These are phyloP conservation scores for Slavum lentiscoides DNA, from an alignment of 2,888 invertebrate genomes.

Conservation along the genomic window DNA sequence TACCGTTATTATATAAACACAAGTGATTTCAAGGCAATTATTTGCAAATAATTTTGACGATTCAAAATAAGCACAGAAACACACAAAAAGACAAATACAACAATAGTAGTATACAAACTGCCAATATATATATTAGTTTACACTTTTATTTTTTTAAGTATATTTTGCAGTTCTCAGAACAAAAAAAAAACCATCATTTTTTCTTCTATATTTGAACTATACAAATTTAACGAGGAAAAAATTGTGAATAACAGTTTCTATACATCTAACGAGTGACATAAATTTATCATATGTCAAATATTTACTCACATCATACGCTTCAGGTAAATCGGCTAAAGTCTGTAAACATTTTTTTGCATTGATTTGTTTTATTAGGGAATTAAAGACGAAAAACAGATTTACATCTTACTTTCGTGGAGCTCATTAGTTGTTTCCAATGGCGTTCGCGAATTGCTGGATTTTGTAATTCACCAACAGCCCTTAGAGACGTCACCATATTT, in stretches of 20 bases:
- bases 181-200: too few relatives aligned
- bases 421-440: conserved; percentile 96
- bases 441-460: conserved; percentile 94
- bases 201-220: too few relatives aligned
- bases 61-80: conserved; percentile 30
- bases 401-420: conserved; percentile 81
- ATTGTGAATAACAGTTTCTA: not conserved
- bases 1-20: not conserved
- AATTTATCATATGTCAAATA: conserved; percentile 21
- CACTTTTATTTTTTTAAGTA: too few relatives aligned
- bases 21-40: conserved; percentile 3
- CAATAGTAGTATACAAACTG: not conserved
- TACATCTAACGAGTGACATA: conserved; percentile 5
- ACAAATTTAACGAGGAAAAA: too few relatives aligned
- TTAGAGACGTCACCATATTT: conserved; percentile 92
- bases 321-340: conserved; percentile 79
- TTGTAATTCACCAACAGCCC: conserved; percentile 93
- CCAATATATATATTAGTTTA: not conserved
- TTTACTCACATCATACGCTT: conserved; percentile 78
- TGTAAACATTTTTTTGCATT: conserved; percentile 65
- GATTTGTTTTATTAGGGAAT: conserved; percentile 57
- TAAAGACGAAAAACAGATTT: not conserved
- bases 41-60: conserved; percentile 28
- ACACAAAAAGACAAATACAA: conserved; percentile 36
- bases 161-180: too few relatives aligned